Evolutionary conservation across 2,797 vertebrate species (phyloP), one percentile per base, ranked within the genome.

Genomic region (Hippoglossus hippoglossus): DNA sequence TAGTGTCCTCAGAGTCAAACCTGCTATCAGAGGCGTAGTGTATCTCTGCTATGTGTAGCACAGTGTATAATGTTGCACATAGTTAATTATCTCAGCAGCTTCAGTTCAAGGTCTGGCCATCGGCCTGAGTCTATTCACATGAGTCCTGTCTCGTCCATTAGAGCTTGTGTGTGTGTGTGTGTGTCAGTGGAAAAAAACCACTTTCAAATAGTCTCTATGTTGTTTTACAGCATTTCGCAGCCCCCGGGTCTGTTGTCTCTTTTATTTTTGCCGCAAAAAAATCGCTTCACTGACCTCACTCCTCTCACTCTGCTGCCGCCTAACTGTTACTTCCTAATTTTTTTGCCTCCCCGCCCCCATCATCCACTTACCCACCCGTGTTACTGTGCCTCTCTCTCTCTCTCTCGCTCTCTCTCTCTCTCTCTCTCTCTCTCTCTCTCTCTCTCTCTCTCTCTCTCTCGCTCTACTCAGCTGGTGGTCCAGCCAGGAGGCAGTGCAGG

Each of bases 381-480:
- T 69, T 63, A 19, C 62, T 24, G 55, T 47, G 44, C 63, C 22
- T 49, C 25, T 78, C 51, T 15, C 51, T 53, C 2, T 46, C 22
- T 80, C 50, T 44, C 49, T 67, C 63, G 46, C 71, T 55, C 25
- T 66, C 80, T 41, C 50, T 46, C 68, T 46, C 22, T 80, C 50
- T 44, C 49, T 67, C 63, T 46, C 71, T 55, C 25, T 66, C 80
- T 41, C 50, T 46, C 68, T 61, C 34, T 34, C 63, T 34, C 66
- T 49, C 12, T 63, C n/a, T 49, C 25, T 77, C 51, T 16, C 51
- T 53, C 2, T 8, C 49, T 4, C 52, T 46, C 50, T 65, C 68
- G 70, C 67, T 79, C 64, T 51, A 31, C 83, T 84, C 76, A 67
- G 88, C 84, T 81, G 83, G 88, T 84, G 84, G 78, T 77, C 79